These are phyloP conservation scores for Diploscapter pachys DNA, from an alignment of 1,140 invertebrate genomes.

Conservation along the genomic window DNA sequence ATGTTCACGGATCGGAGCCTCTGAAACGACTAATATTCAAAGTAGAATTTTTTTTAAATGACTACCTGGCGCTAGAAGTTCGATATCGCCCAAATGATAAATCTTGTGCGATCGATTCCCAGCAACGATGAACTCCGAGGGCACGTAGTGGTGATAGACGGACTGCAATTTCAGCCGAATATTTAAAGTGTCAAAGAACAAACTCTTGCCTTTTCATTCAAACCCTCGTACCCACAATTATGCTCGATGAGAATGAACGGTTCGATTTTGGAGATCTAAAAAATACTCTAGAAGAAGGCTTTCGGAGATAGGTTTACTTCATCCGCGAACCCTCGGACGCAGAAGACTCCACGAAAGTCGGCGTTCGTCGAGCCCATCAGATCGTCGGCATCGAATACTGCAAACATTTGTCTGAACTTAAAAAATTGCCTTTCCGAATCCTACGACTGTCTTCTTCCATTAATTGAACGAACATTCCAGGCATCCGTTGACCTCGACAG, in stretches of 20 bases:
- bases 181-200: too few relatives aligned
- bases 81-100: slow-evolving; percentile 24
- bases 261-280: slow-evolving; percentile 22
- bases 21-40: too few relatives aligned
- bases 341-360: slow-evolving; percentile 23
- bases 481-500: slow-evolving; percentile 24
- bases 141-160: slow-evolving; percentile 5
- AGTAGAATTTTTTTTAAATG: background rate
- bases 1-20: too few relatives aligned
- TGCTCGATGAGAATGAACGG: slow-evolving; percentile 29
- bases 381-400: slow-evolving; percentile 22
- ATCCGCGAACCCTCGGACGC: slow-evolving; percentile 18
- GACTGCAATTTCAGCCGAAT: background rate
- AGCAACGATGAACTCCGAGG: slow-evolving; percentile 17
- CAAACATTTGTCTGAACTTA: background rate
- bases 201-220: slow-evolving; percentile 15
- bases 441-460: slow-evolving; percentile 27
- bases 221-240: slow-evolving; percentile 33
- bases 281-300: background rate
- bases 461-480: slow-evolving; percentile 26
- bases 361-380: slow-evolving; percentile 22
- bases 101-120: slow-evolving; percentile 11
- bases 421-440: background rate
- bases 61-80: slow-evolving; percentile 22
- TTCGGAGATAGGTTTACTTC: slow-evolving; percentile 10